phyloP scores from a whole-genome alignment of 2,113 vertebrate genomes.

The Psammodynastes pulverulentus region DNA sequence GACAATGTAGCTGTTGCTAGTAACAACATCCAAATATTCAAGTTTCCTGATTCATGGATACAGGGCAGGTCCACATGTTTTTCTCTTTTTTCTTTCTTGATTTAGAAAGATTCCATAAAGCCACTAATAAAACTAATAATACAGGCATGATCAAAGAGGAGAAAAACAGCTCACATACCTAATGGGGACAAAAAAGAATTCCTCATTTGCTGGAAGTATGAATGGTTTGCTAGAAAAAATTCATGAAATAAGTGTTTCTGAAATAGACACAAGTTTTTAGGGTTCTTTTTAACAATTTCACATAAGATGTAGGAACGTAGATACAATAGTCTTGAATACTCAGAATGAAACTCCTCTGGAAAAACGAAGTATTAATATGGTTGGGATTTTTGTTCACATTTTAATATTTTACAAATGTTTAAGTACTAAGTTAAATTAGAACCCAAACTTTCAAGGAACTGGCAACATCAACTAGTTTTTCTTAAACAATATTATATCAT shows the following conservation, averaged over 20 bases:
- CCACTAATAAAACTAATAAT: constrained; percentile 41
- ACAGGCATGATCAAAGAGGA: constrained; percentile 35
- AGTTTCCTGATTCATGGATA: constrained; percentile 35
- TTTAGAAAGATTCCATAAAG: neutral
- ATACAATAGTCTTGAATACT: constrained; percentile 31
- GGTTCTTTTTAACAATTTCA: neutral
- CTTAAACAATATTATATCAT: constrained; percentile 18
- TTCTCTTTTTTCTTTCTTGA: constrained; percentile 2
- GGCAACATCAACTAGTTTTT: constrained; percentile 34
- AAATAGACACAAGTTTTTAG: constrained; percentile 35
- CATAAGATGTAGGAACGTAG: neutral
- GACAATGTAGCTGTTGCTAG: constrained; percentile 32
- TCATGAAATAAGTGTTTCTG: neutral
- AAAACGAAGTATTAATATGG: neutral
- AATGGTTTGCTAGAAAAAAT: neutral
- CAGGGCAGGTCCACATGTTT: neutral
- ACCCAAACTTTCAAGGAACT: neutral
- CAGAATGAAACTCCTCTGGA: neutral
- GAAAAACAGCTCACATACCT: neutral
- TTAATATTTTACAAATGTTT: constrained; percentile 31
- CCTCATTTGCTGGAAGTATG: neutral
- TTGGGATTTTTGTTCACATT: constrained; percentile 34
- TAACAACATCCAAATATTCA: constrained; percentile 2
- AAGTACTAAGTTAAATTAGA: constrained; percentile 18
- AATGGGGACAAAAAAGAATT: constrained; percentile 35